phyloP scores from a whole-genome alignment of 2,888 invertebrate species.

The Caenorhabditis wallacei region DNA sequence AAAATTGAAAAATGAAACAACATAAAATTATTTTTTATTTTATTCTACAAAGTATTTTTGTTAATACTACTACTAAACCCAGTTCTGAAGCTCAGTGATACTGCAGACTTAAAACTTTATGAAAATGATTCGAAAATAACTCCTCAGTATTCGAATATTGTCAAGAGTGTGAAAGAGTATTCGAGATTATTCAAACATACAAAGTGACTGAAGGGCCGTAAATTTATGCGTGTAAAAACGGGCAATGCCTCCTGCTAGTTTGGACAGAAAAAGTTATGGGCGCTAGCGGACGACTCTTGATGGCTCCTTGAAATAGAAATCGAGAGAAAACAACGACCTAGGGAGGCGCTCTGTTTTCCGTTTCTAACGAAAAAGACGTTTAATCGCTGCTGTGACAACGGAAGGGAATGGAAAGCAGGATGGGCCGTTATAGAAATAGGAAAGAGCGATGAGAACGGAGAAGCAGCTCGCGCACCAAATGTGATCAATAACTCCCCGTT shows the following conservation, averaged over 20 bases:
- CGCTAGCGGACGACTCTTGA: neutral
- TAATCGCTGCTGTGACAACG: conserved; percentile 21
- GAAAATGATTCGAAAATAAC: neutral
- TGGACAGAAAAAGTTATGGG: conserved; percentile 8
- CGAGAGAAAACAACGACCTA: neutral
- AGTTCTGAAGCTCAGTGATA: no score
- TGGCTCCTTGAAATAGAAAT: neutral
- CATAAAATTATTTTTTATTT: no score
- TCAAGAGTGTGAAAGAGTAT: neutral
- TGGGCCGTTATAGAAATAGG: conserved; percentile 5
- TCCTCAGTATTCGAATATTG: neutral
- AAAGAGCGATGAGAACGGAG: neutral
- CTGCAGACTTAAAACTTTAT: no score
- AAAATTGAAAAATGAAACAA: no score
- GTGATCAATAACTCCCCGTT: conserved; percentile 8
- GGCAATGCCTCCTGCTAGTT: conserved; percentile 6
- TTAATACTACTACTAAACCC: no score
- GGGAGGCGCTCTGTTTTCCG: conserved; percentile 8
- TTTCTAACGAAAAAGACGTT: conserved; percentile 13
- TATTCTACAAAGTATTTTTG: no score
- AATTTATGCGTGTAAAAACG: conserved; percentile 63
- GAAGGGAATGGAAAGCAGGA: neutral
- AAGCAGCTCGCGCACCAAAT: neutral
- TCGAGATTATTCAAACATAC: neutral
- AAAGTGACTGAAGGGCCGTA: conserved; percentile 27